Base-by-base conservation (phyloP, 2,797 vertebrate species). In the Masticophis lateralis region DNA sequence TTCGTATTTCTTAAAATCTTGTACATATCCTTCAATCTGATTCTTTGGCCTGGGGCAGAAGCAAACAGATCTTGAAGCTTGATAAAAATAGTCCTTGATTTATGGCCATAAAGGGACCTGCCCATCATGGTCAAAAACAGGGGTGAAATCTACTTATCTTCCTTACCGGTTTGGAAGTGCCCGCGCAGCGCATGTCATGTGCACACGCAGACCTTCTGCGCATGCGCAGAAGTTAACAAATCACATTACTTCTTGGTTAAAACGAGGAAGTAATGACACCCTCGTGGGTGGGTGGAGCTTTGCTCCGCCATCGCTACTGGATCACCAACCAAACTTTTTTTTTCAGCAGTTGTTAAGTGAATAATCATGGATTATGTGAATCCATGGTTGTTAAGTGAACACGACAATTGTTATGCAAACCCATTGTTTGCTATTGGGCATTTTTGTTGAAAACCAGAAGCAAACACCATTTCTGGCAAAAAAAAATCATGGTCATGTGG, bases 141-240 rank as follows among this genome's bases (percentile, higher is more conserved):
- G 47, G 47, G 47, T 51, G 7, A 51, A 51, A 51, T 51, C 47
- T 51, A 51, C 47, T 51, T 51, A 51, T 8, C 47, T 51, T 51
- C 47, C 47, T 51, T 51, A 51, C 6, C 47, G 7, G 47, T 51
- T 51, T 8, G 47, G 47, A 51, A 51, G 47, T 51, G 47, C 47
- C 6, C 47, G 0, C 1, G 5, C 47, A 1, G 6, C 6, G 47
- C 47, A 1, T 1, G 5, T 51, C 47, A 51, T 51, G 47, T 51
- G 47, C 47, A 1, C 7, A 6, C 47, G 6, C 47, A 51, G 47
- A 51, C 47, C 47, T 51, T 51, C 47, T 51, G 6, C 47, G 47
- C 47, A 47, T 47, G 47, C 6, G 7, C 47, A 51, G 47, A 51
- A 51, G 47, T 6, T 51, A 51, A 51, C 7, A 51, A 51, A 51